Base-by-base conservation (phyloP, 23 tunicate genomes). In the Ascidia mentula region DNA sequence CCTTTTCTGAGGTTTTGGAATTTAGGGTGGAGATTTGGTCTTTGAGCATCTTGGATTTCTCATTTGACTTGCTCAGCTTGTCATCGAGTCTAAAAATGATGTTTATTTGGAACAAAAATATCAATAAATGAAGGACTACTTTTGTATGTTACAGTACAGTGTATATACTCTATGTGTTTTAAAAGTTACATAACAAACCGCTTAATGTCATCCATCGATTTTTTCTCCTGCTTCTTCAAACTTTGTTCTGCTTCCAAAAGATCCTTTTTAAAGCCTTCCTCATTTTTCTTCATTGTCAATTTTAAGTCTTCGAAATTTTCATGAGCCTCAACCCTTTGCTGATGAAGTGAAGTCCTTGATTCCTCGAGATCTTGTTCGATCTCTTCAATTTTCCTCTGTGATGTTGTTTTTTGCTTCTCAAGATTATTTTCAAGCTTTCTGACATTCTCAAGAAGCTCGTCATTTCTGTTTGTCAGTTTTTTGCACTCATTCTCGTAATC, bases 341-440 rank as follows among this genome's bases (percentile, higher is more conserved):
- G 84, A 20, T 60, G 71, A 15, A 84, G 74, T 2, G 69, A 74
- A 0, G 80, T 36, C 35, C 72, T 88, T 0, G 84, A 24, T 46
- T 85, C 86, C 74, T 85, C 82, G 31, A 85, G 24, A 38, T 85
- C 96, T 5, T 75, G 6, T 37, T 77, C 70, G 1, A 46, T 34
- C 71, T n/a, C 39, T 12, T 28, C 32, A 24, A 83, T 30, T 35
- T 83, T 83, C 34, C 76, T 81, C 26, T 65, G 38, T n/a, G 81
- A 60, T 30, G 76, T 38, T 6, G 38, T 34, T 69, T 83, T 83
- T 36, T 83, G 81, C 40, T 65, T 72, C 40, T 83, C 87, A 12
- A 74, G 65, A 5, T 37, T 77, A 53, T 45, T 30, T 60, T 75
- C 87, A 34, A 46, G 40, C 32, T 65, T 75, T 7, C 32, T 26